Conservation (phyloP, 2,797 vertebrate species). For the Acropternis orthonyx region DNA sequence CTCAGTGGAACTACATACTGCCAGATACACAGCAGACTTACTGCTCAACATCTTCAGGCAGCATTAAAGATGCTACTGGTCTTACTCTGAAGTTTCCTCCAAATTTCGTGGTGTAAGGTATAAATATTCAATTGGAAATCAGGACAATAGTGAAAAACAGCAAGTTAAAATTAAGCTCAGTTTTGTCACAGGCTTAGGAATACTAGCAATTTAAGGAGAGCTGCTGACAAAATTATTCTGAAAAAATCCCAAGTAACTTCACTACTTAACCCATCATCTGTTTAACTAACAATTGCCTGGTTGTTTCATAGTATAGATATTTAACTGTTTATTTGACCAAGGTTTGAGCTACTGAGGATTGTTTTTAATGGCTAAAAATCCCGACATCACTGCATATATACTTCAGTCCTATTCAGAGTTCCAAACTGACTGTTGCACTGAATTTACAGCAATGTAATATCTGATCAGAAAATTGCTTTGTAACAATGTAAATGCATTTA, state of each 20-base stretch:
- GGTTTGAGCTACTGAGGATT: neutral
- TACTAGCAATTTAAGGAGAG: neutral
- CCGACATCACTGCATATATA: accelerated
- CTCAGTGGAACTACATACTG: neutral
- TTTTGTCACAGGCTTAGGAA: neutral
- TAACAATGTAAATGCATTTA: neutral
- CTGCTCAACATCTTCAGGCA: neutral
- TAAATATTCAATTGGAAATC: neutral
- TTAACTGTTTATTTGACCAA: neutral
- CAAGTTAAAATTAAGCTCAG: neutral
- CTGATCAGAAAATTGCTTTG: neutral
- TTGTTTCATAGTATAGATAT: neutral
- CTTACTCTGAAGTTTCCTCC: neutral
- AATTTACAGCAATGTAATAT: neutral
- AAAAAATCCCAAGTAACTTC: neutral
- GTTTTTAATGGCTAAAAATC: neutral
- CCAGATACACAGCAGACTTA: neutral
- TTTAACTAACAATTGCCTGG: neutral
- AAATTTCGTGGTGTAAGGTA: accelerated
- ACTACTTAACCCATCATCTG: neutral
- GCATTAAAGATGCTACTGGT: neutral
- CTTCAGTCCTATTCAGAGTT: neutral
- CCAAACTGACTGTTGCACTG: neutral
- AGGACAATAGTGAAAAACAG: neutral
- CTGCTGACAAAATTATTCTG: neutral